phyloP scores from a whole-genome alignment of 2,113 vertebrate genomes.

The Lanius ludovicianus region DNA sequence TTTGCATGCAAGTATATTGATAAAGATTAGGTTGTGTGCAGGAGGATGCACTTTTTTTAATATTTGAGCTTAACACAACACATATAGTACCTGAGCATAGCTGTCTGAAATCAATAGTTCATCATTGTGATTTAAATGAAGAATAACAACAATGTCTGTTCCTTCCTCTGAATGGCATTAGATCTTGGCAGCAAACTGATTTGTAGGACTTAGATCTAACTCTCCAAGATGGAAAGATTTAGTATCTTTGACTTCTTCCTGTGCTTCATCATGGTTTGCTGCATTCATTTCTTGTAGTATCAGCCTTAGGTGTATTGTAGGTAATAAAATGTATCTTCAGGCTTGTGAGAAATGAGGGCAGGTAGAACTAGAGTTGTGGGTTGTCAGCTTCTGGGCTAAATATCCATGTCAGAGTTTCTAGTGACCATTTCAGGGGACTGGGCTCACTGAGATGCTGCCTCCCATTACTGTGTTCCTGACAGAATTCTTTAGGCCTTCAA shows the following conservation, averaged over 20 bases:
- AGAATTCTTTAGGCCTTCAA: background rate
- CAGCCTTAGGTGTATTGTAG: background rate
- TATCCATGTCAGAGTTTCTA: background rate
- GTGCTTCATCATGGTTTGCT: background rate
- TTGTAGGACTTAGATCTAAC: background rate
- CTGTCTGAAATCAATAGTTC: background rate
- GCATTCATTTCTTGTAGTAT: background rate
- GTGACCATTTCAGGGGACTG: background rate
- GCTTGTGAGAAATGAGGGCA: background rate
- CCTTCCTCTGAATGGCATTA: background rate
- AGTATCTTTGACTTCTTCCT: background rate
- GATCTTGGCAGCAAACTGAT: background rate
- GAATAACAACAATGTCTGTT: background rate
- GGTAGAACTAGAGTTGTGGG: background rate
- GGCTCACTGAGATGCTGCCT: background rate
- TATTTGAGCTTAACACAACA: background rate
- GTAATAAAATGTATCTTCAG: background rate
- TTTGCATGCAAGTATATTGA: background rate
- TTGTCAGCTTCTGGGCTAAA: background rate
- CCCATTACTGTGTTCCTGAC: background rate
- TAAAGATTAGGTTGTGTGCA: background rate
- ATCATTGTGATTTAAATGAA: background rate
- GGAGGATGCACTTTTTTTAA: background rate
- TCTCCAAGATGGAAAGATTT: background rate
- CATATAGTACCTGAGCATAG: rapidly evolving